A percentile compares a stretch with the other conserved stretches of the same genome.
These are phyloP conservation scores for Bettongia penicillata DNA, from an alignment of 2,113 vertebrate genomes.

Conservation along the genomic window DNA sequence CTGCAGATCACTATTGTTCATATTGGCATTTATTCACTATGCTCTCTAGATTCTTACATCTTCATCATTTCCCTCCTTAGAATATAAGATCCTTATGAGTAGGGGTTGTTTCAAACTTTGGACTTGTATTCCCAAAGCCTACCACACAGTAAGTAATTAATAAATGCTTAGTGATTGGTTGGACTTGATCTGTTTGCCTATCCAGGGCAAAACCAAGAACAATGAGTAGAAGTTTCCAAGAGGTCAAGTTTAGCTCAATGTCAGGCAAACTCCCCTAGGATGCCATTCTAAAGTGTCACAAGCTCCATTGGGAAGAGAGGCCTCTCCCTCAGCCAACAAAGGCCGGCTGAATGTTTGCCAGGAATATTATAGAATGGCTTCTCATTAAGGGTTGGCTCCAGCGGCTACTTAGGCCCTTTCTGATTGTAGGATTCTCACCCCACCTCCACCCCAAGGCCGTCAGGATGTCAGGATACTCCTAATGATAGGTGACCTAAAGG, in stretches of 20 bases:
- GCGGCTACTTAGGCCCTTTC: not conserved
- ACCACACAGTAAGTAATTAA: not conserved
- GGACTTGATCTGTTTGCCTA: not conserved
- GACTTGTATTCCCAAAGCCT: not conserved
- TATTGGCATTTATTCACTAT: not conserved
- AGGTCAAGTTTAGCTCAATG: not conserved
- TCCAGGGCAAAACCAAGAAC: not conserved
- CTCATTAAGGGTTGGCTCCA: not conserved
- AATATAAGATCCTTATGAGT: not conserved
- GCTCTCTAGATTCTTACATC: not conserved
- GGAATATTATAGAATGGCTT: not conserved
- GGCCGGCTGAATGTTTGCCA: too few relatives aligned
- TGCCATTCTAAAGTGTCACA: not conserved
- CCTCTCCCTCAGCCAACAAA: not conserved
- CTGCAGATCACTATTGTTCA: too few relatives aligned
- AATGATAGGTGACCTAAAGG: not conserved
- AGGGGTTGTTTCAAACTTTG: not conserved
- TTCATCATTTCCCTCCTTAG: not conserved
- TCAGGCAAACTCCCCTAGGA: not conserved
- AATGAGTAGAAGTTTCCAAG: not conserved
- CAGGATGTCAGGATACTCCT: not conserved
- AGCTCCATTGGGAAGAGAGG: not conserved
- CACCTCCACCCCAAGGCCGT: rapidly evolving
- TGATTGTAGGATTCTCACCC: not conserved
- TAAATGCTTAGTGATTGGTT: not conserved